Base-by-base conservation (phyloP, 2,797 vertebrate genomes). In the Notamacropus eugenii region DNA sequence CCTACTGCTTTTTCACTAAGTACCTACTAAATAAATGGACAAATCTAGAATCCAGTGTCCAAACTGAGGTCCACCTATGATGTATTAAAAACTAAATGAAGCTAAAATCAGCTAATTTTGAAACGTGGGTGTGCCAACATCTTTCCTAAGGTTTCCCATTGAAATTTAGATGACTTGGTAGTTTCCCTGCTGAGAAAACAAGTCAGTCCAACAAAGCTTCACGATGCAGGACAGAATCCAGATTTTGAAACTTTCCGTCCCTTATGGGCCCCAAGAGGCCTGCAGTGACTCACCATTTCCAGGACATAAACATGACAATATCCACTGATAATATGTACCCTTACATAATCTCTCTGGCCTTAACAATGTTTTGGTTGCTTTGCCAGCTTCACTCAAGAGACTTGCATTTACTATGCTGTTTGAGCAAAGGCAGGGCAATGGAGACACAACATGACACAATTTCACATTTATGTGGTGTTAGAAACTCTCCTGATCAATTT, bases 341-440 rank as follows among this genome's bases (percentile, higher is more conserved):
- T 97, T 96, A 97, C 52, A 95, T 92, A 94, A 92, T 95, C 91
- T 95, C 92, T 55, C 96, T 96, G 94, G 93, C 95, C 57, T 95
- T 91, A 59, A 92, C 28, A 96, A 94, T 46, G 92, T 92, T 97
- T 94, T 96, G 91, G 93, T 94, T 91, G 91, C 50, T 97, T 95
- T 95, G 82, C 87, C 95, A 94, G 95, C 90, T 92, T 95, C 62
- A 93, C 94, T 97, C 90, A 34, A 96, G 94, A 97, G 91, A 93
- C 96, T 91, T 91, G 31, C n/a, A 82, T 34, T 90, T 95, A 90
- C 55, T 62, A 50, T 74, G 74, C 62, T 94, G 34, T 24, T 90
- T 94, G 90, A 95, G 55, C 94, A 96, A 96, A 92, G 93, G 92
- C 3, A 27, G n/a, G 57, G 54, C 2, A 91, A 59, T 34, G 28